Percentiles rank a stretch among this genome's conserved stretches.
These are phyloP conservation scores for Dryobota labecula DNA, from an alignment of 2,888 invertebrate genomes.

Conservation along the genomic window DNA sequence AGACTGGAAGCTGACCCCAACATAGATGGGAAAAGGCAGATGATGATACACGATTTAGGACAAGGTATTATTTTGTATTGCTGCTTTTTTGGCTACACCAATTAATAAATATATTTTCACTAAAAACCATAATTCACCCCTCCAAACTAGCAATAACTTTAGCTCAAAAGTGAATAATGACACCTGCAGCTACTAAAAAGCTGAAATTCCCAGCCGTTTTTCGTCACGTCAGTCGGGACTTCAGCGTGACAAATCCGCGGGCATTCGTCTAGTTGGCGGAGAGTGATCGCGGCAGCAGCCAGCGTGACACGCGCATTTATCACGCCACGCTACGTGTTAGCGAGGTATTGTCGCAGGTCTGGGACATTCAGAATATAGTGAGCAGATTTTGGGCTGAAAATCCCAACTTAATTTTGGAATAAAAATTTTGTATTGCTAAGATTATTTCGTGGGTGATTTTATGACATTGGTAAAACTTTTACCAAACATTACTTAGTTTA, in stretches of 20 bases:
- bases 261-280: slow-evolving; percentile 69
- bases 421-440: neutral
- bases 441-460: neutral
- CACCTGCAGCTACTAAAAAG: slow-evolving; percentile 54
- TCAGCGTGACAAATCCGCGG: slow-evolving; percentile 69
- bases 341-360: slow-evolving; percentile 59
- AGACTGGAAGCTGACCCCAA: no score
- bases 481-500: neutral
- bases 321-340: slow-evolving; percentile 62
- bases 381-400: slow-evolving; percentile 9
- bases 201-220: slow-evolving; percentile 59
- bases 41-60: no score
- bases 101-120: neutral
- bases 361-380: slow-evolving; percentile 42
- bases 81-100: neutral
- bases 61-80: neutral
- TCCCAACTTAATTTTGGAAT: neutral
- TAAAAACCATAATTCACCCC: neutral
- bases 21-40: no score
- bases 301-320: slow-evolving; percentile 68
- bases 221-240: slow-evolving; percentile 60
- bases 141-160: slow-evolving; percentile 13
- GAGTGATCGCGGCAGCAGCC: slow-evolving; percentile 70
- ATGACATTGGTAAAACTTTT: neutral
- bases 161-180: slow-evolving; percentile 39